Conservation (phyloP, 2,888 invertebrate species). For the Caenorhabditis sp. region DNA sequence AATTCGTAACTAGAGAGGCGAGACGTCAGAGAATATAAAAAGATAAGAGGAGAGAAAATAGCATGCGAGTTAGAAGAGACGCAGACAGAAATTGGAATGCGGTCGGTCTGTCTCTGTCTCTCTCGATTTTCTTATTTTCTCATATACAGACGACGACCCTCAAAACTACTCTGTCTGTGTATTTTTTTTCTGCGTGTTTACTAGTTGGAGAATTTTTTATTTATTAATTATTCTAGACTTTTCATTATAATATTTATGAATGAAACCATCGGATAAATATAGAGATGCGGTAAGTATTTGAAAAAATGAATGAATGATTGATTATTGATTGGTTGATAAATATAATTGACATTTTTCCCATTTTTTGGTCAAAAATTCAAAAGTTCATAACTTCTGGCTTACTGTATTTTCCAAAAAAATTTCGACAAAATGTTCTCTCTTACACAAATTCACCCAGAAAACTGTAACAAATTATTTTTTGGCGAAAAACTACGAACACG, state of each 20-base stretch:
- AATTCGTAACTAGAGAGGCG: conserved; percentile 2
- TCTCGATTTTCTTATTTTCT: background rate
- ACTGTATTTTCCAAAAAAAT: background rate
- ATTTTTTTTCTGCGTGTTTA: background rate
- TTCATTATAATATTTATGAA: background rate
- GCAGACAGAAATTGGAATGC: background rate
- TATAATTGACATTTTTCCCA: too few species aligned
- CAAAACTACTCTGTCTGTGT: background rate
- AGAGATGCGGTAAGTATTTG: background rate
- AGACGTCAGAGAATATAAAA: conserved; percentile 5
- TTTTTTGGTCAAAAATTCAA: too few species aligned
- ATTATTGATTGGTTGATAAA: background rate
- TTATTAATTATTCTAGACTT: background rate
- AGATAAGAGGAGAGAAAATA: background rate
- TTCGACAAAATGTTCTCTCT: too few species aligned
- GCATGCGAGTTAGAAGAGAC: background rate
- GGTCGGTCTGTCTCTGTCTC: background rate
- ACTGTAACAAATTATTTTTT: too few species aligned
- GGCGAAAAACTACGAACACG: too few species aligned
- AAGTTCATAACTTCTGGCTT: too few species aligned
- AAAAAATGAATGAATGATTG: background rate
- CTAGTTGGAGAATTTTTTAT: background rate
- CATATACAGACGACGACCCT: background rate
- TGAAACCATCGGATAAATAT: background rate
- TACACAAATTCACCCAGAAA: too few species aligned